These are phyloP conservation scores for Caenorhabditis tropicalis DNA, from an alignment of 1,140 invertebrate genomes.

Conservation along the genomic window DNA sequence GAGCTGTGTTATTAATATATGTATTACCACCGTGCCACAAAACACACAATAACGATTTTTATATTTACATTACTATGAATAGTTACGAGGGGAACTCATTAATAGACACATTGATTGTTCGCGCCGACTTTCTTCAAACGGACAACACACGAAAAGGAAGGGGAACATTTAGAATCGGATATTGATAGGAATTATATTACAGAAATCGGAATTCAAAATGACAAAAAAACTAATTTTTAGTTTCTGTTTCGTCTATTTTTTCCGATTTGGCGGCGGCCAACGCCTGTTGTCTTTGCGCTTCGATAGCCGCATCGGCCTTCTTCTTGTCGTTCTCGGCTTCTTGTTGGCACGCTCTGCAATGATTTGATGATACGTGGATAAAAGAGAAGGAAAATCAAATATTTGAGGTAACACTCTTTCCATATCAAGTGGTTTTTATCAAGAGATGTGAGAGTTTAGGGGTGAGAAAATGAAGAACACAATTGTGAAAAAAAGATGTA, in stretches of 20 bases:
- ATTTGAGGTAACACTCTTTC: constrained; percentile 8
- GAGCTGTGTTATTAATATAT: too few relatives aligned
- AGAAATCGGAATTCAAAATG: not conserved
- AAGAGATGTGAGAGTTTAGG: not conserved
- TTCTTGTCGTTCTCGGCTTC: constrained; percentile 28
- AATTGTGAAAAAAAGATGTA: not conserved
- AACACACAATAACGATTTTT: too few relatives aligned
- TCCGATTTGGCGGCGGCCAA: not conserved
- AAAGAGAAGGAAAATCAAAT: not conserved
- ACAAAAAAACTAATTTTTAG: not conserved
- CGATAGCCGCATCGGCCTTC: constrained; percentile 1
- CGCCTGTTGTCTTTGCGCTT: not conserved
- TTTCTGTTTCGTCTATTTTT: not conserved
- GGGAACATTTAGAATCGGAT: not conserved
- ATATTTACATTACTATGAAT: too few relatives aligned
- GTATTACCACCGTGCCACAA: too few relatives aligned
- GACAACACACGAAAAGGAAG: too few relatives aligned
- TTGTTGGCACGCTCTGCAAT: constrained; percentile 23
- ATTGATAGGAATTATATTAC: not conserved
- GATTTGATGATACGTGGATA: too few relatives aligned
- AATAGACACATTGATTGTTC: too few relatives aligned
- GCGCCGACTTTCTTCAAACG: too few relatives aligned
- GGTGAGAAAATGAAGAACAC: not conserved
- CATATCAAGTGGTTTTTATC: not conserved
- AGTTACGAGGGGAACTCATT: too few relatives aligned